Percentiles rank a stretch among this genome's conserved stretches.
Conservation (phyloP, 2,113 vertebrate genomes). For the Cervus canadensis region DNA sequence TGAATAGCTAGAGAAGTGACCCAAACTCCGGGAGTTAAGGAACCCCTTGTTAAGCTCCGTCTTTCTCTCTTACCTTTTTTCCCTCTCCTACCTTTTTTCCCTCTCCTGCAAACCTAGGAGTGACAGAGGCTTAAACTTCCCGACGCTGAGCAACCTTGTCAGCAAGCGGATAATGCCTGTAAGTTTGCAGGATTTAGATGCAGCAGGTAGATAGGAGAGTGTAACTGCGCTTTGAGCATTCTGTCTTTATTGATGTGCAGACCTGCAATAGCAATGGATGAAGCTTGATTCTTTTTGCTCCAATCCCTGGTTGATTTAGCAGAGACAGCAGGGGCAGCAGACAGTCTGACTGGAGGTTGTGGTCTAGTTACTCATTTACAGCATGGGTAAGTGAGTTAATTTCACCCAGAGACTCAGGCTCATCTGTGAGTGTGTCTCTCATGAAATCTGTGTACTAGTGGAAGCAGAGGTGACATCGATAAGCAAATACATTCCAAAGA, state of each 20-base stretch:
- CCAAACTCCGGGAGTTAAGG: background rate
- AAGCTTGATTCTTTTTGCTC: background rate
- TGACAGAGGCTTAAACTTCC: conserved; percentile 10
- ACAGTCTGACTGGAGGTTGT: background rate
- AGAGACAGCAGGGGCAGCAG: background rate
- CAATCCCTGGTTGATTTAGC: background rate
- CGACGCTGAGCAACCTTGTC: conserved; percentile 1
- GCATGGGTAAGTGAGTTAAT: background rate
- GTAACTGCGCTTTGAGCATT: background rate
- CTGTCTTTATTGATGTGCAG: background rate
- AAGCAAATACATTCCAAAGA: background rate
- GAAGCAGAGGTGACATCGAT: background rate
- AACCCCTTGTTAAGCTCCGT: background rate
- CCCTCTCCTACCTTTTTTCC: background rate
- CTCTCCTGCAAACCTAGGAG: background rate
- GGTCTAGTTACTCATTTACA: background rate
- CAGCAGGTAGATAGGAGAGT: conserved; percentile 32
- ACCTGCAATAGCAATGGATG: background rate
- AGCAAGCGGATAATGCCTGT: background rate
- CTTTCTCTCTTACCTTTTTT: background rate
- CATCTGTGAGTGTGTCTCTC: background rate
- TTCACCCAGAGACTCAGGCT: background rate
- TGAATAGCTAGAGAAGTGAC: background rate
- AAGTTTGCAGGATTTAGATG: conserved; percentile 44
- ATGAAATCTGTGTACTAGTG: background rate